Percentiles rank a stretch among this genome's conserved stretches.
phyloP scores from a whole-genome alignment of 2,797 vertebrate species.

The Acomys russatus region DNA sequence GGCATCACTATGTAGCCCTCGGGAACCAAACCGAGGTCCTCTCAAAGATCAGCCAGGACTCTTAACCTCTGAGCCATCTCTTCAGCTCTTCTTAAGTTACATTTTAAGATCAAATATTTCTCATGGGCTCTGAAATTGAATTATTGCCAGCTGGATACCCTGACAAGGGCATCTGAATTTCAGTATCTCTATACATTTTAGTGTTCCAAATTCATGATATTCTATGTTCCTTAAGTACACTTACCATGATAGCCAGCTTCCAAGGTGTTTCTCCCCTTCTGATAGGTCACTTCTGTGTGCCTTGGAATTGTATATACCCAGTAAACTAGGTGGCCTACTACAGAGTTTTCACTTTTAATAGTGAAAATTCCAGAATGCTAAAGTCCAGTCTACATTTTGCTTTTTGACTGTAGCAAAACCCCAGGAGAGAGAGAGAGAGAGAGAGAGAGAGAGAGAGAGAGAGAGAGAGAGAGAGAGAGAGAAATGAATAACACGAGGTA shows the following conservation, averaged over 20 bases:
- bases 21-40: background rate
- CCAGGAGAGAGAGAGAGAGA: background rate
- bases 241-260: background rate
- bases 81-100: background rate
- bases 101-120: constrained; percentile 14
- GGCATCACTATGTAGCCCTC: too few species aligned
- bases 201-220: background rate
- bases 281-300: background rate
- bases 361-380: background rate
- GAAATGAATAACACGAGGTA: background rate
- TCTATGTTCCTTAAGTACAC: background rate
- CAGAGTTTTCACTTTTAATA: background rate
- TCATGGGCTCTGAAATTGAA: background rate
- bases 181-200: background rate
- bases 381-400: background rate
- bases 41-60: background rate
- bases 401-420: background rate
- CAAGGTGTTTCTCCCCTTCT: background rate
- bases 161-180: background rate
- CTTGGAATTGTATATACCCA: background rate
- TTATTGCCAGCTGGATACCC: background rate
- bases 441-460: too few species aligned
- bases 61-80: background rate
- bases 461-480: too few species aligned
- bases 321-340: background rate